Evolutionary conservation across 2,797 vertebrate genomes (phyloP), one percentile per base, ranked within the genome.

Genomic region (Acanthopagrus latus): DNA sequence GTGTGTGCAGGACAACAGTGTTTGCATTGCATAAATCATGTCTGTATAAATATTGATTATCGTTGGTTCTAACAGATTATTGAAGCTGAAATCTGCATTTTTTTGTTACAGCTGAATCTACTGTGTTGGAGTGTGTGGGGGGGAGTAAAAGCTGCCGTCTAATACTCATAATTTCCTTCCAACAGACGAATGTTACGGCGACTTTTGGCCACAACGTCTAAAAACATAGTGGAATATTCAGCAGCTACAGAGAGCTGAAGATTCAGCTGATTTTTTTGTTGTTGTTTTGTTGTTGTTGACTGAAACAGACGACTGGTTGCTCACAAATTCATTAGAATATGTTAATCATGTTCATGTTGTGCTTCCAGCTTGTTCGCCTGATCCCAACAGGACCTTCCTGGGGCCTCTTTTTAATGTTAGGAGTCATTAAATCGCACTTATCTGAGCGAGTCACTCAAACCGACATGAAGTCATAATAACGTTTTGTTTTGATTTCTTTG

Each of bases 1-100:
- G 41, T 43, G 21, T 17, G 23, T 8, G 21, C 74, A 71, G 27
- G 58, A 77, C 59, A 38, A 68, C 14, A 23, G 7, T 7, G n/a
- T 21, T 55, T 55, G 29, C 17, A 43, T 6, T 66, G 47, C 64
- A 74, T 17, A 66, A 14, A 33, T 27, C 46, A 10, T 12, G 44
- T 4, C 14, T 38, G 25, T 25, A 18, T 12, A 27, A n/a, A 48
- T 9, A 38, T 64, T 8, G 21, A 29, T 17, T 1, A 14, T 3
- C 5, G 16, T 2, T 18, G 4, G 1, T 59, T 44, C 59, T 27
- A 9, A 44, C 29, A 21, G 5, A 13, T 14, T 2, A 14, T 1
- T 13, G 9, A 51, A 50, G 12, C 25, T 23, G 13, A 46, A 62
- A 20, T 27, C 1, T 25, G 38, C 13, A 2, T 23, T 41, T 54